Evolutionary conservation across 2,113 vertebrate species (phyloP).

Genomic region (Hypanus sabinus): DNA sequence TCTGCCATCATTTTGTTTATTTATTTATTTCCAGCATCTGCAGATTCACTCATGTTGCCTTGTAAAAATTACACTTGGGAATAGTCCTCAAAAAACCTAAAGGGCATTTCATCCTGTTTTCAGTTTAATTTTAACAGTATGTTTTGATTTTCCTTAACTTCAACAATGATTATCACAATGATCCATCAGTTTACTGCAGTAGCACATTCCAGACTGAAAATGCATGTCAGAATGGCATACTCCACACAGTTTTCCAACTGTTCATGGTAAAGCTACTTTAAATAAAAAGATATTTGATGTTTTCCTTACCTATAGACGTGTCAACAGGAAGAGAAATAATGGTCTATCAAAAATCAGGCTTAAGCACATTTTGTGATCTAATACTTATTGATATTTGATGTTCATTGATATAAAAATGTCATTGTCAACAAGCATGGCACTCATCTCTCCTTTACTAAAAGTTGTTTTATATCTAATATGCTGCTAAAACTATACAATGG

Average conservation of each 20-base stretch:
- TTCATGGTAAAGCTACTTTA: slow-evolving; percentile 18
- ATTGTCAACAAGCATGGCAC: background rate
- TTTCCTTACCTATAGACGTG: background rate
- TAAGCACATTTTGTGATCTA: background rate
- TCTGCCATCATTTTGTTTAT: too few species aligned
- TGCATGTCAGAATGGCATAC: slow-evolving; percentile 9
- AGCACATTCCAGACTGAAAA: slow-evolving; percentile 22
- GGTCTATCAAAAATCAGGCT: background rate
- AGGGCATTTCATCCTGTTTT: slow-evolving; percentile 16
- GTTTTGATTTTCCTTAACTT: slow-evolving; percentile 30
- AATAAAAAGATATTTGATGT: background rate
- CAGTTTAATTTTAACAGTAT: background rate
- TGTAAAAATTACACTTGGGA: background rate
- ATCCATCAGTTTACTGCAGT: slow-evolving; percentile 6
- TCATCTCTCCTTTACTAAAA: background rate
- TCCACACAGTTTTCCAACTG: background rate
- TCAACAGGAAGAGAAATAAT: background rate
- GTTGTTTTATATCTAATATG: background rate
- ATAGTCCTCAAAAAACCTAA: background rate
- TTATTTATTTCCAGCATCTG: too few species aligned
- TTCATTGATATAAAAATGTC: background rate
- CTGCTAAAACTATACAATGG: background rate
- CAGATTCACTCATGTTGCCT: too few species aligned
- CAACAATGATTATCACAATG: background rate
- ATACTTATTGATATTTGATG: background rate